These are phyloP conservation scores for Caenorhabditis sp. DNA, from an alignment of 2,888 invertebrate species.

Conservation along the genomic window DNA sequence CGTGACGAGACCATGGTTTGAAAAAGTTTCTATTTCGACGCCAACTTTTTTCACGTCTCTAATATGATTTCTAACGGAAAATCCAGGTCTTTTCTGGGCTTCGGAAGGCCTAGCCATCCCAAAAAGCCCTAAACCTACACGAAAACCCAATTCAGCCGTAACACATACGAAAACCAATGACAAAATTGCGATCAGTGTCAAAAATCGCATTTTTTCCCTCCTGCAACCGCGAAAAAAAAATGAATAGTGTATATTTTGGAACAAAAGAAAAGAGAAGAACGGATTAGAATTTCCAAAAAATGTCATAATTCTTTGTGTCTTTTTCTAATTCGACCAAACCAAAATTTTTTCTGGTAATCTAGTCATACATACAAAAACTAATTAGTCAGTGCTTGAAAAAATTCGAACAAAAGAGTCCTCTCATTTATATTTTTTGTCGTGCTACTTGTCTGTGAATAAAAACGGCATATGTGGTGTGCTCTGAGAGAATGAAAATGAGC, in stretches of 20 bases:
- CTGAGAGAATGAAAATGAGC: not conserved
- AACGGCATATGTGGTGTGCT: not conserved
- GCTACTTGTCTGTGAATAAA: not conserved
- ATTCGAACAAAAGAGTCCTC: not conserved
- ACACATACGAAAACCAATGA: not conserved
- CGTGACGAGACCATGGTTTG: too few relatives aligned
- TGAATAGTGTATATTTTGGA: not conserved
- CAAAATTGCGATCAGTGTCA: not conserved
- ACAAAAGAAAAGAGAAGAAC: not conserved
- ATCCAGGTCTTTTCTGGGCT: too few relatives aligned
- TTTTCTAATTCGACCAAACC: not conserved
- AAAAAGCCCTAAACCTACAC: not conserved
- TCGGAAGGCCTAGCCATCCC: too few relatives aligned
- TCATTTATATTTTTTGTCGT: not conserved
- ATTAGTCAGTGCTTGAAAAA: not conserved
- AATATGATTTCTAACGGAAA: too few relatives aligned
- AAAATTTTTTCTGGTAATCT: not conserved
- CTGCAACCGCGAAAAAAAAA: not conserved
- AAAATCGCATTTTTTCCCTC: not conserved
- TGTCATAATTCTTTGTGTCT: slow-evolving; percentile 4
- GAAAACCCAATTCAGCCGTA: not conserved
- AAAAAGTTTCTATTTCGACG: too few relatives aligned
- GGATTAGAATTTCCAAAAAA: not conserved
- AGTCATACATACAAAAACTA: not conserved
- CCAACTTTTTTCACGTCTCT: too few relatives aligned